Conservation (phyloP, 2,797 vertebrate genomes). For the Numenius phaeopus region DNA sequence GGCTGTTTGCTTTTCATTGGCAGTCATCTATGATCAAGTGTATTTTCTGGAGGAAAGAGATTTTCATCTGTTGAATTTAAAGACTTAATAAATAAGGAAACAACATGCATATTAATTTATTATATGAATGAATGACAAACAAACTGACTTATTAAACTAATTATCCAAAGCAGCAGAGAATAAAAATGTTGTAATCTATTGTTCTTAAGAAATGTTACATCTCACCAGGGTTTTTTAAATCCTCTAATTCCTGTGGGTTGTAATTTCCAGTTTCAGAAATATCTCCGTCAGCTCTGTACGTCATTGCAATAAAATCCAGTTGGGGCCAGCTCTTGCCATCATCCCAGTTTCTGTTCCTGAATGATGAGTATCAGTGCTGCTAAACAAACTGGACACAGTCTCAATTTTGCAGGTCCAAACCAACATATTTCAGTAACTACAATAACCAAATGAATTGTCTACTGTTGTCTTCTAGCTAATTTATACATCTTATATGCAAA, state of each 20-base stretch:
- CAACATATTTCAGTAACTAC: not conserved
- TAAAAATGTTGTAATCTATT: conserved; percentile 37
- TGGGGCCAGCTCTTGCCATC: not conserved
- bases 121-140: not conserved
- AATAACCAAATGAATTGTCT: not conserved
- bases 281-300: conserved; percentile 19
- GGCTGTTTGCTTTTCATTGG: not conserved
- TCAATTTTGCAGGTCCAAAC: not conserved
- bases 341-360: not conserved
- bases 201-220: conserved; percentile 47
- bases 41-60: conserved; percentile 8
- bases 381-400: not conserved
- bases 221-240: conserved; percentile 43
- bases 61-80: not conserved
- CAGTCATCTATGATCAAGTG: not conserved
- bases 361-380: not conserved
- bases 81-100: not conserved
- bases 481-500: not conserved
- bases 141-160: not conserved
- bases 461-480: not conserved
- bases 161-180: not conserved
- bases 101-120: not conserved
- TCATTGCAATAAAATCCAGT: conserved; percentile 34
- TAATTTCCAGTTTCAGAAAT: conserved; percentile 38
- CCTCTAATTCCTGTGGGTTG: conserved; percentile 51